Evolutionary conservation across 2,888 invertebrate species (phyloP), one percentile per base, ranked within the genome.

Genomic region (Lasioglossum calceatum): DNA sequence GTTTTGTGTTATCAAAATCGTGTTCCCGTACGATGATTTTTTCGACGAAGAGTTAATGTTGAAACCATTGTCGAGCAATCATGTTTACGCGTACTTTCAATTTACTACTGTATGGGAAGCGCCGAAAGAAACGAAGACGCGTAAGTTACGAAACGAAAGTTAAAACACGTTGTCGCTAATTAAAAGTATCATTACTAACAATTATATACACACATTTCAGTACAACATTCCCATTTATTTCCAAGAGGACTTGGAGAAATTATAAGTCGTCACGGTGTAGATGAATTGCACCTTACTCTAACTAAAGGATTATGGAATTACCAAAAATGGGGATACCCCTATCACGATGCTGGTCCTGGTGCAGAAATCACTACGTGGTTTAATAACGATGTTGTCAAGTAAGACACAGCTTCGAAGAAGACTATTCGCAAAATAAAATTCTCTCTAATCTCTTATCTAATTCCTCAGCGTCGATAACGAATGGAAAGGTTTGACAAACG

Each of bases 291-390:
- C 93, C 96, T 99, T 76, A 98, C 98, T 82, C 96, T 99, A 84
- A 99, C 99, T 0, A 98, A 98, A 95, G 99, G 99, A 0, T 96
- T 98, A 81, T 99, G 99, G 99, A 97, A 98, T 87, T 98, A 99
- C 95, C 97, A 98, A 90, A 97, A 97, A 81, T 99, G 99, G 99
- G 99, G 99, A 0, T 99, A 99, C 95, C 99, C 99, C 4, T 97
- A 98, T 47, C 95, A 97, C 19, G 98, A 98, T 95, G 98, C 99
- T 4, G 98, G 99, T 0, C 98, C 99, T 1, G 99, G 99, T 10
- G 99, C 99, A 2, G 99, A 99, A 95, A 96, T 99, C 0, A 98
- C 98, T 96, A 98, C 98, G 0, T 99, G 99, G 99, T 99, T 99
- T 94, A 96, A 96, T 83, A 92, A 90, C 81, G 89, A 93, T 79